These are phyloP conservation scores for Drosophila affinis DNA, from an alignment of 2,888 invertebrate genomes.

Conservation along the genomic window DNA sequence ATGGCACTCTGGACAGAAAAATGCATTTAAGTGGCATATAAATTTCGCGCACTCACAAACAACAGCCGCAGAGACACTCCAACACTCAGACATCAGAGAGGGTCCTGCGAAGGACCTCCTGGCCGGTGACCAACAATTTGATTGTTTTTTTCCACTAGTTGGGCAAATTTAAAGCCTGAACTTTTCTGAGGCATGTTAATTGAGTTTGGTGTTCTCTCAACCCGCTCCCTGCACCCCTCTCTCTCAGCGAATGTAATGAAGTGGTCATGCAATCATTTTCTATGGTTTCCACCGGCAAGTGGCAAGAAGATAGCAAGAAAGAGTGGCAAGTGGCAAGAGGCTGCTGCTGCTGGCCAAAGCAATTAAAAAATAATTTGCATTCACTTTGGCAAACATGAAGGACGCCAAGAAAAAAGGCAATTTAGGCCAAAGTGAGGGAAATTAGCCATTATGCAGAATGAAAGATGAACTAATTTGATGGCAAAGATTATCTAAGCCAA, in stretches of 20 bases:
- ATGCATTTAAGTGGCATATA: conserved; percentile 60
- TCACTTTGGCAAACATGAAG: conserved; percentile 3
- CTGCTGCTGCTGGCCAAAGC: conserved; percentile 14
- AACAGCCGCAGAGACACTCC: conserved; percentile 12
- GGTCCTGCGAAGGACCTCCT: conserved; percentile 8
- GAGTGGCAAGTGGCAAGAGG: not conserved
- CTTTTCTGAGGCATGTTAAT: conserved; percentile 44
- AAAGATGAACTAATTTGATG: not conserved
- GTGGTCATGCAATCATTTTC: conserved; percentile 27
- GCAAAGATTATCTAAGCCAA: not conserved
- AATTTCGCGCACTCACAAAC: conserved; percentile 48
- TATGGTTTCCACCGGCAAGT: conserved; percentile 10
- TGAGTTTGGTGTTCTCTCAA: conserved; percentile 36
- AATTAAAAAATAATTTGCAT: conserved; percentile 58
- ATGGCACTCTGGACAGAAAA: conserved; percentile 46
- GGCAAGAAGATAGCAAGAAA: conserved; percentile 3
- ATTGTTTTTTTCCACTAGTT: conserved; percentile 8
- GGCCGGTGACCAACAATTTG: conserved; percentile 18
- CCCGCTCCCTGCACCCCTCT: not conserved
- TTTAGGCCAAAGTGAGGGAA: conserved; percentile 1
- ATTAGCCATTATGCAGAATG: not conserved
- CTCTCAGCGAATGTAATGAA: conserved; percentile 28
- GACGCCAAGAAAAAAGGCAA: not conserved
- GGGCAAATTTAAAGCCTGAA: conserved; percentile 14
- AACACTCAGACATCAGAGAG: conserved; percentile 7